Evolutionary conservation across 1,140 invertebrate species (phyloP).

Genomic region (Leptinotarsa lineolata): DNA sequence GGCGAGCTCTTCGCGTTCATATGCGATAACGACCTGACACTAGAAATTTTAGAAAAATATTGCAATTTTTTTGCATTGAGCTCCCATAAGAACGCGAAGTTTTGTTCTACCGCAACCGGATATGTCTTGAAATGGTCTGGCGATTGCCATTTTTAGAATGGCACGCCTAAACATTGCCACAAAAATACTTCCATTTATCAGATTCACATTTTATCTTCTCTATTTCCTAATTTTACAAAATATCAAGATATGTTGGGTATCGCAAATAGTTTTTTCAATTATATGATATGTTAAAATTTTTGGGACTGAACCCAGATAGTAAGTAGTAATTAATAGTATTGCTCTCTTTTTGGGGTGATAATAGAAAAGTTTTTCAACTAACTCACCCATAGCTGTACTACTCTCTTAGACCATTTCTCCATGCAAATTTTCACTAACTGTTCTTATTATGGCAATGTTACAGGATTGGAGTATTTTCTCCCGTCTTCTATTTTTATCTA

Average conservation of each 20-base stretch:
- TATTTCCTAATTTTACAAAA: slow-evolving; percentile 40
- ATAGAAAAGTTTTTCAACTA: neutral
- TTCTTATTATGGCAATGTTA: slow-evolving; percentile 21
- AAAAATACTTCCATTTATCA: slow-evolving; percentile 52
- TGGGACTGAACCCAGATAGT: slow-evolving; percentile 1
- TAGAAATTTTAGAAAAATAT: slow-evolving; percentile 55
- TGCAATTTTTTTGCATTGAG: slow-evolving; percentile 42
- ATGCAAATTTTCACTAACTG: slow-evolving; percentile 17
- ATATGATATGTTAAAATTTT: slow-evolving; percentile 36
- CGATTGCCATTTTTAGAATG: slow-evolving; percentile 38
- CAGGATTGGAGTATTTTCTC: neutral
- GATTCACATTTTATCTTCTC: slow-evolving; percentile 39
- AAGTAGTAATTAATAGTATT: slow-evolving; percentile 30
- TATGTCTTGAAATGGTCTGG: slow-evolving; percentile 58
- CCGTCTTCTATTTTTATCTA: neutral
- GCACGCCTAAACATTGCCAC: slow-evolving; percentile 50
- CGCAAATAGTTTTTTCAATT: slow-evolving; percentile 38
- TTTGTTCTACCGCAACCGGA: slow-evolving; percentile 48
- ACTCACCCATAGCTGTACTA: neutral
- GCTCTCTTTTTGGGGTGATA: slow-evolving; percentile 9
- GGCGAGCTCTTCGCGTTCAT: slow-evolving; percentile 48
- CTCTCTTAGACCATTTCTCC: slow-evolving; percentile 7
- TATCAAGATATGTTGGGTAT: slow-evolving; percentile 44
- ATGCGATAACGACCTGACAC: slow-evolving; percentile 57
- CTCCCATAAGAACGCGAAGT: slow-evolving; percentile 51